Conservation (phyloP, 2,888 invertebrate genomes). For the Willowsia nigromaculata region DNA sequence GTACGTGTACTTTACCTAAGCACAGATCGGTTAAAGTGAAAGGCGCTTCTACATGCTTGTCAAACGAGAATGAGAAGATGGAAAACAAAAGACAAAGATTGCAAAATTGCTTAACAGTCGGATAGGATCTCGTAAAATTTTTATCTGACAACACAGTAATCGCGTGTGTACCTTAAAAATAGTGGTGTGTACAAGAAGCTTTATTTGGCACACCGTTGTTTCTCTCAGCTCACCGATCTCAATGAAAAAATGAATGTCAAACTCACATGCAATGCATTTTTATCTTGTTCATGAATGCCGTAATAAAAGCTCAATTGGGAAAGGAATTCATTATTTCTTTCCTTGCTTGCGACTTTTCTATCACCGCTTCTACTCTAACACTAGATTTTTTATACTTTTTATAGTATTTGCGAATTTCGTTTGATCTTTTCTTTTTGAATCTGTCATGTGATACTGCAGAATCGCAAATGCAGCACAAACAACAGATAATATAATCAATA, state of each 20-base stretch:
- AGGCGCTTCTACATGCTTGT: not conserved
- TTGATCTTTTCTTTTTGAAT: constrained; percentile 10
- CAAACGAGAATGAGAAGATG: not conserved
- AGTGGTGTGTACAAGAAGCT: not conserved
- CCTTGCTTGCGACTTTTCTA: constrained; percentile 29
- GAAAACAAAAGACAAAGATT: not conserved
- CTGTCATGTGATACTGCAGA: constrained; percentile 16
- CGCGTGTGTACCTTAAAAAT: not conserved
- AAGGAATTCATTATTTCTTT: constrained; percentile 29
- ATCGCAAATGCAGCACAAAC: not conserved
- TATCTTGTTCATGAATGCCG: constrained; percentile 7
- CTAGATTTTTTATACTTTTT: not conserved
- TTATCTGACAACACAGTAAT: too few species aligned
- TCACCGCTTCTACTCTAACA: not conserved
- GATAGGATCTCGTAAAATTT: constrained; percentile 43
- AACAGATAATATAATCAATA: too few species aligned
- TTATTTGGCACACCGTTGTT: not conserved
- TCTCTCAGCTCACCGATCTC: not conserved
- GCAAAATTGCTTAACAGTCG: not conserved
- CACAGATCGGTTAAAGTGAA: not conserved
- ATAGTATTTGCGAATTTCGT: not conserved
- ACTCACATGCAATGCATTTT: constrained; percentile 8
- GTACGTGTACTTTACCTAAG: too few species aligned
- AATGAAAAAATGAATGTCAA: constrained; percentile 38
- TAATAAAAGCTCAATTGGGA: constrained; percentile 30